Percentiles rank a stretch among this genome's conserved stretches.
Evolutionary conservation across 2,888 invertebrate genomes (phyloP).

Genomic region (Nephrotoma flavescens): DNA sequence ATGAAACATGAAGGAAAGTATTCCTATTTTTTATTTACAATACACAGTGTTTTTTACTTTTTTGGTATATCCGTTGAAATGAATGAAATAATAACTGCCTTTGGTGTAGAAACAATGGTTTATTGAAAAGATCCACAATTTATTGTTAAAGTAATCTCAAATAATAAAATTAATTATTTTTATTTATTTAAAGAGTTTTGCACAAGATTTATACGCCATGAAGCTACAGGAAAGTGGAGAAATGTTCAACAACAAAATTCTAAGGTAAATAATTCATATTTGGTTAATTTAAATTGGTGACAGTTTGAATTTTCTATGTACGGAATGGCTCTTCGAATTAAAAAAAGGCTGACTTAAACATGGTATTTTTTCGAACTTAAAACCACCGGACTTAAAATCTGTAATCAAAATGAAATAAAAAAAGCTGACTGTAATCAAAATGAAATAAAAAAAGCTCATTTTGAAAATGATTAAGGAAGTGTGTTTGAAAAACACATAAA

Average conservation of each 20-base stretch:
- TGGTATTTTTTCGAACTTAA: too few species aligned
- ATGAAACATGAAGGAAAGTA: not conserved
- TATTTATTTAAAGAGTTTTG: slow-evolving; percentile 43
- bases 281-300: not conserved
- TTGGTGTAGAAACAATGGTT: not conserved
- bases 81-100: not conserved
- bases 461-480: too few species aligned
- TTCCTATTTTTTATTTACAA: not conserved
- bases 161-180: not conserved
- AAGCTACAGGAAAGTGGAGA: slow-evolving; percentile 51
- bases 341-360: too few species aligned
- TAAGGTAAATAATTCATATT: slow-evolving; percentile 34
- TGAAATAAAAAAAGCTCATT: too few species aligned
- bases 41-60: not conserved
- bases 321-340: too few species aligned
- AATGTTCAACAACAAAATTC: slow-evolving; percentile 33
- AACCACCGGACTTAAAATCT: too few species aligned
- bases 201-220: slow-evolving; percentile 58
- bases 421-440: too few species aligned
- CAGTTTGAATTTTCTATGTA: too few species aligned
- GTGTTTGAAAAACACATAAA: too few species aligned
- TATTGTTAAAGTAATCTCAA: not conserved
- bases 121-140: not conserved
- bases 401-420: too few species aligned
- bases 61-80: not conserved